Percentiles rank a stretch among this genome's conserved stretches.
phyloP scores from a whole-genome alignment of 2,113 vertebrate species.

The Symphodus melops region DNA sequence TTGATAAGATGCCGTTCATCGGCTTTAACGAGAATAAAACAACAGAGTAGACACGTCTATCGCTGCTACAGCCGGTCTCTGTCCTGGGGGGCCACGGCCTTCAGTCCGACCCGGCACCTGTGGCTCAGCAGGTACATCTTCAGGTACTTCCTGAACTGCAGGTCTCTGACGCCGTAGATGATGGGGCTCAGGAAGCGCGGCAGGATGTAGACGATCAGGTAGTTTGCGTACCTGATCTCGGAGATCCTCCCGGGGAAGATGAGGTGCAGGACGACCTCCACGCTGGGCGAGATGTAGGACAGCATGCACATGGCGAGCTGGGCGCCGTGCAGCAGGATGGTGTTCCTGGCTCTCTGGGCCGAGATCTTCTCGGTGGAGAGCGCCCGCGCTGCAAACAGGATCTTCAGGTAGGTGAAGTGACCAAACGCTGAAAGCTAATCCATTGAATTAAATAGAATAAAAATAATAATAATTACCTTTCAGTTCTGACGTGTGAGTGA shows the following conservation, averaged over 20 bases:
- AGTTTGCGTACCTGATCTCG: constrained; percentile 78
- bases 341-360: constrained; percentile 74
- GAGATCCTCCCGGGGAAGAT: constrained; percentile 63
- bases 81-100: background rate
- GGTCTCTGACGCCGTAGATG: constrained; percentile 79
- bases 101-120: constrained; percentile 3
- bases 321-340: constrained; percentile 80
- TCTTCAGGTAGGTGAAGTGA: constrained; percentile 77
- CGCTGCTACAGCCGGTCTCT: background rate
- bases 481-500: no score
- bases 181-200: constrained; percentile 81
- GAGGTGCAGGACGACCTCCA: constrained; percentile 69
- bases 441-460: no score
- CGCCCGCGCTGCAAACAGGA: constrained; percentile 71
- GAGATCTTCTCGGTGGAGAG: constrained; percentile 64
- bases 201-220: constrained; percentile 79
- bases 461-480: no score
- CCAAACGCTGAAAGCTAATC: constrained; percentile 82
- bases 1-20: no score
- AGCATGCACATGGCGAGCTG: constrained; percentile 84
- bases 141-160: constrained; percentile 72
- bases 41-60: no score
- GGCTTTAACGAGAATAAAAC: no score
- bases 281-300: constrained; percentile 78
- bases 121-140: constrained; percentile 55